Evolutionary conservation across 1,140 invertebrate species (phyloP), one percentile per base, ranked within the genome.

Genomic region (Halictus rubicundus): DNA sequence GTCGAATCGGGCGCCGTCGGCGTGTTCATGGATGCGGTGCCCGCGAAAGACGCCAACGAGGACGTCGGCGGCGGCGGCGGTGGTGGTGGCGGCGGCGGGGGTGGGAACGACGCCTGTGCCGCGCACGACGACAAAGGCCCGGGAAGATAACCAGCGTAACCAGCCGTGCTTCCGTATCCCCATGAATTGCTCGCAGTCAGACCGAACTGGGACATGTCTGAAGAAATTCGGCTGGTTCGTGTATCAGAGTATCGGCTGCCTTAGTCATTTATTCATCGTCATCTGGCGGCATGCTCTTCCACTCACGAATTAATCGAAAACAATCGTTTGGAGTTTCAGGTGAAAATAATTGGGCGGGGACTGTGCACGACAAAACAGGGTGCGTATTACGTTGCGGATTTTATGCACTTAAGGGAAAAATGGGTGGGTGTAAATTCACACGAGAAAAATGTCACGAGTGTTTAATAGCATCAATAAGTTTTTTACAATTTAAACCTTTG

Each of bases 101-200:
- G 95, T 91, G 73, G 96, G 94, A 84, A 96, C 94, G 84, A 95
- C 94, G 92, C 96, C 95, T 80, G 96, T 94, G 88, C 95, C 89
- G 70, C 95, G 93, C 85, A 96, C 79, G 90, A 94, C 91, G 91
- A 94, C 86, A 94, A 85, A 42, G 93, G 91, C 54, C 94, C 94
- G 32, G 95, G 95, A 83, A 96, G 94, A 87, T 97, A 97, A 0
- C 96, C 96, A 0, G 96, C 96, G 89, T 97, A 97, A 5, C 96
- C 96, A 23, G 95, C 95, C 14, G 96, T 96, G n/a, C 96, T 95
- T 7, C 96, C 95, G 88, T 97, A 97, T 57, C 96, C 96, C 96
- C 96, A 97, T 5, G 96, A 96, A 89, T 97, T 97, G 78, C 96
- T 95, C 80, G 96, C 96, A 87, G 96, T 96, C 90, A 96, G 90